These are phyloP conservation scores for Homalodisca vitripennis DNA, from an alignment of 1,140 invertebrate genomes.

Conservation along the genomic window DNA sequence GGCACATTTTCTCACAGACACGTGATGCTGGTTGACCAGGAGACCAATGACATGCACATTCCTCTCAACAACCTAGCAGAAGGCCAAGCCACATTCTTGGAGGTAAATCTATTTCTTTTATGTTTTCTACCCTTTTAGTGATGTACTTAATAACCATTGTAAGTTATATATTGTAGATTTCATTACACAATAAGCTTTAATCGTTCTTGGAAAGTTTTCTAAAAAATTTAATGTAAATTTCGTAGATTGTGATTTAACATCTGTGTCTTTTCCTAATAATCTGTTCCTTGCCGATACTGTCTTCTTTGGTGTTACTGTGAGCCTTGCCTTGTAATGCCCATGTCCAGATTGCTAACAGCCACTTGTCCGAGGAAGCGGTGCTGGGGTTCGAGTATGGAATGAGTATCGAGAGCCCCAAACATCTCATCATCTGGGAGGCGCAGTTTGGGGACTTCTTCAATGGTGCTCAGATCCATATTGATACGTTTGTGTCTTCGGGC, in stretches of 20 bases:
- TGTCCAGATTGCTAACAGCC: slow-evolving; percentile 73
- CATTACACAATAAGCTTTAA: too few relatives aligned
- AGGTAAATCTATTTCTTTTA: too few relatives aligned
- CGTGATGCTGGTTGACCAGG: slow-evolving; percentile 92
- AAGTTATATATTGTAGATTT: too few relatives aligned
- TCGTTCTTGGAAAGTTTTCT: too few relatives aligned
- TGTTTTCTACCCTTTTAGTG: too few relatives aligned
- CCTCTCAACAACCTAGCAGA: slow-evolving; percentile 81
- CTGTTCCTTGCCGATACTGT: too few relatives aligned
- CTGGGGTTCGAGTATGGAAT: slow-evolving; percentile 70
- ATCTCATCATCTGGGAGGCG: slow-evolving; percentile 94
- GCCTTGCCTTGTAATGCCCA: too few relatives aligned
- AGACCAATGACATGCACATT: slow-evolving; percentile 77
- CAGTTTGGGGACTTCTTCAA: slow-evolving; percentile 99
- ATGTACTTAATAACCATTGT: too few relatives aligned
- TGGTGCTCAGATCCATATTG: slow-evolving; percentile 95
- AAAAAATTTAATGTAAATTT: too few relatives aligned
- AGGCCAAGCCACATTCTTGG: slow-evolving; percentile 67
- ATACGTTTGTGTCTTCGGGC: slow-evolving; percentile 87
- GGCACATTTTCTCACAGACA: slow-evolving; percentile 97
- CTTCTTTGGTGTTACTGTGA: too few relatives aligned
- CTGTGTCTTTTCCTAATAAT: too few relatives aligned
- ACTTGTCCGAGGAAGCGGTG: slow-evolving; percentile 96
- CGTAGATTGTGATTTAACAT: too few relatives aligned
- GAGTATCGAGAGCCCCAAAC: slow-evolving; percentile 75